Conservation (phyloP, 2,888 invertebrate species). For the Sarcophaga variegata region DNA sequence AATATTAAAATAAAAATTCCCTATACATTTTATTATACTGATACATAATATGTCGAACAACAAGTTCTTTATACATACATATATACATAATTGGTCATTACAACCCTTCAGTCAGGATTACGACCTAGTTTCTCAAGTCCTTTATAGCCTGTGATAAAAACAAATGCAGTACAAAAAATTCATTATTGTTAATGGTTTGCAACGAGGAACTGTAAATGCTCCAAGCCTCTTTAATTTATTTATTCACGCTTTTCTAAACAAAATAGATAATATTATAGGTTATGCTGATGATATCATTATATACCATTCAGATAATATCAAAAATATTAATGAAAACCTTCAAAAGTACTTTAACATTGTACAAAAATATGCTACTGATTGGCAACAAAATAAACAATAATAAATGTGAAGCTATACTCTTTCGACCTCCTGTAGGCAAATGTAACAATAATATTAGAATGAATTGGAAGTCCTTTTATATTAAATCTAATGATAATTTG, state of each 20-base stretch:
- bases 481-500: too few species aligned
- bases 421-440: too few species aligned
- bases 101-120: too few species aligned
- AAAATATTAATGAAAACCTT: not conserved
- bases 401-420: too few species aligned
- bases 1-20: too few species aligned
- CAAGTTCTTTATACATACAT: not conserved
- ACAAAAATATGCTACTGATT: not conserved
- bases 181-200: slow-evolving; percentile 10
- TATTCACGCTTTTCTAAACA: not conserved
- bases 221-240: slow-evolving; percentile 21
- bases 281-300: not conserved
- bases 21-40: not conserved
- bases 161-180: not conserved
- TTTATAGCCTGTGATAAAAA: slow-evolving; percentile 19
- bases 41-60: slow-evolving; percentile 9
- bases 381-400: not conserved
- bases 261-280: too few species aligned
- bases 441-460: too few species aligned
- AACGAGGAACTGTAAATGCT: not conserved
- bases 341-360: slow-evolving; percentile 1
- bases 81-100: too few species aligned
- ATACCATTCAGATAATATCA: not conserved
- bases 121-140: not conserved
- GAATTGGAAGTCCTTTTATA: too few species aligned